A percentile compares a stretch with the other conserved stretches of the same genome.
Evolutionary conservation across 2,797 vertebrate species (phyloP).

Genomic region (Gallinago solitaria): DNA sequence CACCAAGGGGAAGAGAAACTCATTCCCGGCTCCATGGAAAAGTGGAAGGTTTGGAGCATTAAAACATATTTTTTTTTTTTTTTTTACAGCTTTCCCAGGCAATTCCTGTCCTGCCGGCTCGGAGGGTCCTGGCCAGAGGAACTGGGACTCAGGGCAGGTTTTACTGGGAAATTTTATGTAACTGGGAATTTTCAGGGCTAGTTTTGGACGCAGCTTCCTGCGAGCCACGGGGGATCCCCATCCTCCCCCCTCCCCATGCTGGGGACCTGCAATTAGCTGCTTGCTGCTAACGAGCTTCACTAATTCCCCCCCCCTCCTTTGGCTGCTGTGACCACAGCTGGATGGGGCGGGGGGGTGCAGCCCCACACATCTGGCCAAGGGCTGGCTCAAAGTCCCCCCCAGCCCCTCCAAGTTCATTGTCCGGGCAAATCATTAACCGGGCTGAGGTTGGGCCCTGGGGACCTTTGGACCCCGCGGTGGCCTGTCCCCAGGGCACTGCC

Average conservation of each 20-base stretch:
- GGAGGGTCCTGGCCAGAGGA: not conserved
- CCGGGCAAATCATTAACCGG: not conserved
- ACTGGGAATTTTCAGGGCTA: not conserved
- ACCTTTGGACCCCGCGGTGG: not conserved
- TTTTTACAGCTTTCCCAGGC: not conserved
- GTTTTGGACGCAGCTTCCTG: not conserved
- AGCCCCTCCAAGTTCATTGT: not conserved
- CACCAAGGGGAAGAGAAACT: rapidly evolving
- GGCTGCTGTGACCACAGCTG: rapidly evolving
- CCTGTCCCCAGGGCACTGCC: not conserved
- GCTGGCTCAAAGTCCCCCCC: not conserved
- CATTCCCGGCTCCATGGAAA: rapidly evolving
- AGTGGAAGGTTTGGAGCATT: not conserved
- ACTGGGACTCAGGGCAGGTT: rapidly evolving
- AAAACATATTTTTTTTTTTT: not conserved
- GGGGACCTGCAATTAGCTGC: not conserved
- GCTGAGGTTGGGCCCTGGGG: not conserved
- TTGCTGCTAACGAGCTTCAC: not conserved
- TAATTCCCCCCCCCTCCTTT: not conserved
- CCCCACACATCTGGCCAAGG: not conserved
- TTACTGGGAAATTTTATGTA: not conserved
- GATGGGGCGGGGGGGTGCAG: not conserved
- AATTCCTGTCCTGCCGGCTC: not conserved
- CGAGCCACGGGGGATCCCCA: not conserved
- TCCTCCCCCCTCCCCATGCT: no score